Percentiles rank a stretch among this genome's conserved stretches.
Conservation (phyloP, 2,888 invertebrate species). For the Monoplex corrugatus region DNA sequence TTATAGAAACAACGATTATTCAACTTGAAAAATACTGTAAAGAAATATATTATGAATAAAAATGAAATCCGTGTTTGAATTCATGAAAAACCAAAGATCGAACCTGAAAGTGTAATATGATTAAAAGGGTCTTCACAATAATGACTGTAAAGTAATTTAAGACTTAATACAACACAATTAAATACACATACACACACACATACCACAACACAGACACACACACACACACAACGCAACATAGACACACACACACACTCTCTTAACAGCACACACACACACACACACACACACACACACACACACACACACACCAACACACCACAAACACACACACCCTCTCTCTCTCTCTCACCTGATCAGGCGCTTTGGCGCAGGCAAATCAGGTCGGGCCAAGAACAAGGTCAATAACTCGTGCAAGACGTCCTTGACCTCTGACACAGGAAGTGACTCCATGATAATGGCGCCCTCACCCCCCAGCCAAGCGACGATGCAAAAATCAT, state of each 20-base stretch:
- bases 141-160: no score
- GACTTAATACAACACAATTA: no score
- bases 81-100: no score
- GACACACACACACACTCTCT: background rate
- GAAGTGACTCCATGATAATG: constrained; percentile 43
- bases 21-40: no score
- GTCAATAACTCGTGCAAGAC: constrained; percentile 41
- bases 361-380: constrained; percentile 31
- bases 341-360: constrained; percentile 29
- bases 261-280: background rate
- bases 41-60: no score
- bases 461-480: constrained; percentile 42
- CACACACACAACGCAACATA: background rate
- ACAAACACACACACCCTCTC: background rate
- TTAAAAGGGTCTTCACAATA: no score
- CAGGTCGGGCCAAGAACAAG: constrained; percentile 16
- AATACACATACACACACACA: background rate
- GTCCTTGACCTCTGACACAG: constrained; percentile 43
- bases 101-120: no score
- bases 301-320: background rate
- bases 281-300: background rate
- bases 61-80: no score
- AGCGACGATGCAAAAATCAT: constrained; percentile 23
- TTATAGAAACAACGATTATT: no score
- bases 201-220: background rate